Evolutionary conservation across 1,140 invertebrate species (phyloP).

Genomic region (Sitophilus oryzae): DNA sequence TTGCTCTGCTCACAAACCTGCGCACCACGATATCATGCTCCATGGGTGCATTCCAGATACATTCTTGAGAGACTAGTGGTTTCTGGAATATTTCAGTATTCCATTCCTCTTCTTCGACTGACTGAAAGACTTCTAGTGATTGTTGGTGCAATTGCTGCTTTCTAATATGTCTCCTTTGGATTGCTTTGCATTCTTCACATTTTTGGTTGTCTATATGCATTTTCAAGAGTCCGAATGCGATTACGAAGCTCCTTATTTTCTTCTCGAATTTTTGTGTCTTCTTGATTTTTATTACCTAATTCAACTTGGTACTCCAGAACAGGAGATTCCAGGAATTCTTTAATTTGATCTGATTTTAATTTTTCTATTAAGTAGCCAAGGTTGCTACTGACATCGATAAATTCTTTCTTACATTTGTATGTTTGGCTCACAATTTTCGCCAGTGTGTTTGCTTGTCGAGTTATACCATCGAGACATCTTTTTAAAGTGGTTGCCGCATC

Average conservation of each 20-base stretch:
- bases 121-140: too few relatives aligned
- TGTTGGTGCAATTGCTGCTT: too few relatives aligned
- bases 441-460: neutral
- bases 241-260: neutral
- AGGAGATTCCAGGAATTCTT: neutral
- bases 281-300: neutral
- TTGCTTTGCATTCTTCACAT: neutral
- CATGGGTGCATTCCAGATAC: neutral
- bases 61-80: neutral
- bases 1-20: neutral
- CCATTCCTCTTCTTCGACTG: neutral
- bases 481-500: too few relatives aligned
- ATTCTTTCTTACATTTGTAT: slow-evolving; percentile 4
- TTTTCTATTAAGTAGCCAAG: neutral
- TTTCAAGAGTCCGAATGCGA: neutral
- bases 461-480: neutral
- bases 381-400: neutral
- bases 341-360: neutral
- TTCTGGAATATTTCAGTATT: too few relatives aligned
- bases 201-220: neutral
- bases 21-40: neutral
- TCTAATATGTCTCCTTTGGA: neutral
- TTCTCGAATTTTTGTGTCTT: neutral
- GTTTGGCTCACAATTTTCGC: neutral
- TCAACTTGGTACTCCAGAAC: neutral